A percentile compares a stretch with the other conserved stretches of the same genome.
These are phyloP conservation scores for Scelioninae gen. 1 DNA, from an alignment of 2,888 invertebrate species.

Conservation along the genomic window DNA sequence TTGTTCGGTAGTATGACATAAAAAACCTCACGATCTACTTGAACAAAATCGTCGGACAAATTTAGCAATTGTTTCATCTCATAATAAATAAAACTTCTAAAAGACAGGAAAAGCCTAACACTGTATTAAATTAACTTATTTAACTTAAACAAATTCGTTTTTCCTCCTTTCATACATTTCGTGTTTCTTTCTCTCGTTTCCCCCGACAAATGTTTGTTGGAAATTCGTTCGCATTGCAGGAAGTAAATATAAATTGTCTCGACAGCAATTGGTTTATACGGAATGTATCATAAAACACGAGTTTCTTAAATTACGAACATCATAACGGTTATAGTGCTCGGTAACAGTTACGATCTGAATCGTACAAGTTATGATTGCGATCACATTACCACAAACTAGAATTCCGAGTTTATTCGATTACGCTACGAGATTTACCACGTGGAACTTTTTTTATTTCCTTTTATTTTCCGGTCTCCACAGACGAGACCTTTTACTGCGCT, in stretches of 20 bases:
- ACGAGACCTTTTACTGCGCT: slow-evolving; percentile 6
- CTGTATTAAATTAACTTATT: background rate
- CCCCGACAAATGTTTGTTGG: slow-evolving; percentile 7
- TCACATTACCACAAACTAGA: slow-evolving; percentile 36
- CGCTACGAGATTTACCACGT: slow-evolving; percentile 1
- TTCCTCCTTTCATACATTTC: background rate
- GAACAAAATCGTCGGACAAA: too few relatives aligned
- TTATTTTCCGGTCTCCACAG: background rate
- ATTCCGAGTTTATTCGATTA: slow-evolving; percentile 27
- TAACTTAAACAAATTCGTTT: background rate
- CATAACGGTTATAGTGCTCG: slow-evolving; percentile 7
- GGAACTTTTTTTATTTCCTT: background rate
- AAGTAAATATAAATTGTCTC: slow-evolving; percentile 27
- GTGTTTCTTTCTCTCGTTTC: background rate
- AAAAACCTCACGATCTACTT: too few relatives aligned
- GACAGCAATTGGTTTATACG: slow-evolving; percentile 30
- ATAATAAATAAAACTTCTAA: too few relatives aligned
- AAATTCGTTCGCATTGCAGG: slow-evolving; percentile 15
- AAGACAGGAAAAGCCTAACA: too few relatives aligned
- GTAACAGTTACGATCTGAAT: slow-evolving; percentile 27
- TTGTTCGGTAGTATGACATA: too few relatives aligned
- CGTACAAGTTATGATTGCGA: slow-evolving; percentile 33
- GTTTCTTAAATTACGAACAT: slow-evolving; percentile 25
- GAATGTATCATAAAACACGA: slow-evolving; percentile 27
- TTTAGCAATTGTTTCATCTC: too few relatives aligned